These are phyloP conservation scores for Cataglyphis cursor DNA, from an alignment of 2,888 invertebrate genomes.

Conservation along the genomic window DNA sequence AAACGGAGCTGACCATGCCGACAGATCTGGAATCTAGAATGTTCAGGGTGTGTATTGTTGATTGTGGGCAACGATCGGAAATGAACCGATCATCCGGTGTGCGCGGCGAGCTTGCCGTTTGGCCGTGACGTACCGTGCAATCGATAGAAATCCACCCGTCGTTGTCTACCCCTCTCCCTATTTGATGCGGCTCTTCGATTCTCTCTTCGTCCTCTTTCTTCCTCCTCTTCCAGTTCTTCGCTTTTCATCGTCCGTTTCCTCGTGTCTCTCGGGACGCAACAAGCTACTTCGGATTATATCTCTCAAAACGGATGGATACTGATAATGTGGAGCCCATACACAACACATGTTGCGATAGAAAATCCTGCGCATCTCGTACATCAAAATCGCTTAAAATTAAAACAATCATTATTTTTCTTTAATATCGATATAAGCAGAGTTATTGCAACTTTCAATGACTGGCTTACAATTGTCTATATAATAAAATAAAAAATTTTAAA, in stretches of 20 bases:
- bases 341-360: neutral
- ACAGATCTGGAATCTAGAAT: constrained; percentile 70
- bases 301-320: neutral
- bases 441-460: neutral
- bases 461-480: neutral
- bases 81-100: constrained; percentile 80
- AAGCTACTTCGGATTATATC: constrained; percentile 15
- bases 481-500: neutral
- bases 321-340: neutral
- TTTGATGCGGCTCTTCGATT: neutral
- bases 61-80: constrained; percentile 80
- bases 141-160: constrained; percentile 67
- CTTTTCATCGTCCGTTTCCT: neutral
- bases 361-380: neutral
- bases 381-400: neutral
- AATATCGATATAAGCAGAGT: neutral
- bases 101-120: constrained; percentile 68
- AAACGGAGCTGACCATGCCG: constrained; percentile 65
- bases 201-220: constrained; percentile 26
- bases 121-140: constrained; percentile 74
- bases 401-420: neutral
- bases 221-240: neutral
- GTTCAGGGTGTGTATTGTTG: constrained; percentile 75
- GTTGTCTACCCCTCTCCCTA: constrained; percentile 41
- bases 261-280: neutral